These are phyloP conservation scores for Macrotus californicus DNA, from an alignment of 2,113 vertebrate genomes.

Conservation along the genomic window DNA sequence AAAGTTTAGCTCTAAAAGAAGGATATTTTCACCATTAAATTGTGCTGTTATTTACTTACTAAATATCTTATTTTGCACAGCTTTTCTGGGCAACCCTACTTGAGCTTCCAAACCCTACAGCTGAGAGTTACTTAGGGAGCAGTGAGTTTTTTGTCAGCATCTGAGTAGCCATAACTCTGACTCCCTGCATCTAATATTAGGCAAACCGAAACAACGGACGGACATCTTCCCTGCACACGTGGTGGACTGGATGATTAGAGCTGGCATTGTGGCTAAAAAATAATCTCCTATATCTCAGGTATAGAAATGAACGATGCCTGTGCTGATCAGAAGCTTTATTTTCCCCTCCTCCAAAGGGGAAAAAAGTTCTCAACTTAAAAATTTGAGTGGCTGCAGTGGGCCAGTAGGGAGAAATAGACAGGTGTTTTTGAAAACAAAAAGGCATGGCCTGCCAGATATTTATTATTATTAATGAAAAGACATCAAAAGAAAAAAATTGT, in stretches of 20 bases:
- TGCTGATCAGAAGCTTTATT: neutral
- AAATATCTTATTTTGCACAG: neutral
- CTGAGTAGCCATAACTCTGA: neutral
- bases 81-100: neutral
- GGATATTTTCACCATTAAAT: constrained; percentile 1
- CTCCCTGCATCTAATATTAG: neutral
- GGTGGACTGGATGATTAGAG: neutral
- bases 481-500: constrained; percentile 69
- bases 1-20: constrained; percentile 22
- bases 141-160: neutral
- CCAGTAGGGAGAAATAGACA: constrained; percentile 27
- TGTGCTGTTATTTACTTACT: neutral
- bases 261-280: neutral
- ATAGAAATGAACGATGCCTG: neutral
- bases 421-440: constrained; percentile 51
- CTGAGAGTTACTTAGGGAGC: neutral
- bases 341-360: neutral
- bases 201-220: neutral
- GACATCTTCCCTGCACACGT: neutral
- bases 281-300: neutral
- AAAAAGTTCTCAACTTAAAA: neutral
- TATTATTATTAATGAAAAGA: constrained; percentile 57
- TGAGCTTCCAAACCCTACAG: neutral
- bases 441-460: constrained; percentile 50
- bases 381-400: neutral